Percentiles rank a stretch among this genome's conserved stretches.
Evolutionary conservation across 2,888 invertebrate genomes (phyloP).

Genomic region (Dicycla oo): DNA sequence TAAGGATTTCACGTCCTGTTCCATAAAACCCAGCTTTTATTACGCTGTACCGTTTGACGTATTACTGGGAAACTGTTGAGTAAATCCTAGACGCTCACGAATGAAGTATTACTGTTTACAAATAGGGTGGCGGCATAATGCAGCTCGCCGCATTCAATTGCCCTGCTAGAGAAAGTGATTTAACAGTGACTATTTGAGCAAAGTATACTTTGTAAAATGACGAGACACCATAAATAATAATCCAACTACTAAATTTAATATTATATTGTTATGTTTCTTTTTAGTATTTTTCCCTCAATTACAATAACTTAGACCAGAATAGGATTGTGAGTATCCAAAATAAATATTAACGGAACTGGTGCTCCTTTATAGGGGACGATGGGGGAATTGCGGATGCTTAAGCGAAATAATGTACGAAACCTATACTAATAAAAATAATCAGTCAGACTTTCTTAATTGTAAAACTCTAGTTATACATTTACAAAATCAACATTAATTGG

Average conservation of each 20-base stretch:
- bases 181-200: background rate
- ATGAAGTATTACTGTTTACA: background rate
- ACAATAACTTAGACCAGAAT: slow-evolving; percentile 24
- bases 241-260: slow-evolving; percentile 14
- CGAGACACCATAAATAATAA: background rate
- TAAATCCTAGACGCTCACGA: background rate
- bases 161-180: background rate
- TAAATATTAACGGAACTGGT: background rate
- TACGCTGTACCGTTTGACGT: background rate
- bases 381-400: too few relatives aligned
- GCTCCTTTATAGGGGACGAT: too few relatives aligned
- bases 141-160: background rate
- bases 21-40: slow-evolving; percentile 20
- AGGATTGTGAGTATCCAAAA: slow-evolving; percentile 30
- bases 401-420: too few relatives aligned
- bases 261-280: slow-evolving; percentile 23
- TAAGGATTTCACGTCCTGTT: slow-evolving; percentile 11
- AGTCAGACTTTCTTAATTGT: too few relatives aligned
- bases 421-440: too few relatives aligned
- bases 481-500: too few relatives aligned
- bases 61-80: background rate
- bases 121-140: background rate
- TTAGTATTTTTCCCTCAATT: slow-evolving; percentile 19
- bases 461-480: too few relatives aligned
- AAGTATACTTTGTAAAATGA: background rate